phyloP scores from a whole-genome alignment of 2,797 vertebrate genomes.

The Sandelia bainsii region DNA sequence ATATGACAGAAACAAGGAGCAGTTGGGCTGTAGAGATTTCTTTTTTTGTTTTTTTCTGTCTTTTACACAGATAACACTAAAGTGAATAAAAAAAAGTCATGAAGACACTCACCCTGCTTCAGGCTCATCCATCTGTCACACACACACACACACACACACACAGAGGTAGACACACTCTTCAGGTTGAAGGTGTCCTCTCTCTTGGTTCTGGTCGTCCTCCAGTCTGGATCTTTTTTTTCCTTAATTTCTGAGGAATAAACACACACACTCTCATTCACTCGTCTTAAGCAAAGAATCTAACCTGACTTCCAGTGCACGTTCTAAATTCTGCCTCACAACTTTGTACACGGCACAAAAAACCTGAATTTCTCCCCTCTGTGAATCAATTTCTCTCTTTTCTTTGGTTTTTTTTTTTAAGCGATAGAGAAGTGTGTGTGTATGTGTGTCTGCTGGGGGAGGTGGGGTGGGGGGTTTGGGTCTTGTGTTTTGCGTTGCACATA shows the following conservation, averaged over 20 bases:
- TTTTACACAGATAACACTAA: conserved; percentile 40
- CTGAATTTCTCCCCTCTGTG: conserved; percentile 31
- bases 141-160: conserved; percentile 42
- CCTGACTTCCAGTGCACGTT: conserved; percentile 6
- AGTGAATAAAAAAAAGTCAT: conserved; percentile 23
- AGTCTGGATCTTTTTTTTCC: conserved; percentile 8
- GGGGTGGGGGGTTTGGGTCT: conserved; percentile 10
- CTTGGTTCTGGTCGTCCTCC: conserved; percentile 17
- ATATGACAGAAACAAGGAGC: conserved; percentile 41
- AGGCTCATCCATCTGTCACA: conserved; percentile 71
- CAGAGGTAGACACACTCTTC: conserved; percentile 28
- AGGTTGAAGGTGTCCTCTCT: conserved; percentile 41
- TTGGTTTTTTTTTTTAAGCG: conserved; percentile 57
- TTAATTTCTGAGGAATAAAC: not conserved
- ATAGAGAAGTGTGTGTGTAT: conserved; percentile 10
- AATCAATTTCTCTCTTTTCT: conserved; percentile 64
- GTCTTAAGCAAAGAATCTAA: conserved; percentile 12
- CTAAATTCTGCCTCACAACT: conserved; percentile 56
- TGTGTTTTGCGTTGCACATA: conserved; percentile 69
- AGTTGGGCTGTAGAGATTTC: conserved; percentile 20
- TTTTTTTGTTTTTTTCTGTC: conserved; percentile 15
- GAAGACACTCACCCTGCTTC: conserved; percentile 68
- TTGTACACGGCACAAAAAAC: conserved; percentile 42
- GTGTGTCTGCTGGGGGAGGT: not conserved
- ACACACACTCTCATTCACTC: not conserved